A percentile compares a stretch with the other conserved stretches of the same genome.
phyloP scores from a whole-genome alignment of 2,888 invertebrate species.

The Gnatocerus cornutus region DNA sequence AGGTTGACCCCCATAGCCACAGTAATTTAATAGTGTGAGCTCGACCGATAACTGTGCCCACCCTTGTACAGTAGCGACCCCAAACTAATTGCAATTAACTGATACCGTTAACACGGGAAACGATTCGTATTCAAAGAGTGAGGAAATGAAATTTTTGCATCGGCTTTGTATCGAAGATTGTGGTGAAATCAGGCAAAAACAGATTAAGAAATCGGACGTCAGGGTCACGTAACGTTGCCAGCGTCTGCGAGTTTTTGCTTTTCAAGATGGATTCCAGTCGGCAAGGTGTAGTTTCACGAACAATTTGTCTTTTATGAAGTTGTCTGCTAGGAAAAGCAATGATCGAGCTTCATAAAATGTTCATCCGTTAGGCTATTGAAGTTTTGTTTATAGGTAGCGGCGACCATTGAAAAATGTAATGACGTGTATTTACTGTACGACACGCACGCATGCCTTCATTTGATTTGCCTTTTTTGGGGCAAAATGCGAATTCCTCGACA shows the following conservation, averaged over 20 bases:
- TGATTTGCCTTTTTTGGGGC: slow-evolving; percentile 42
- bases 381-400: slow-evolving; percentile 42
- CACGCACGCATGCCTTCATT: slow-evolving; percentile 50
- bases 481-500: slow-evolving; percentile 30
- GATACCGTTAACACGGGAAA: slow-evolving; percentile 46
- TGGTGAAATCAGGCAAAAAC: not conserved
- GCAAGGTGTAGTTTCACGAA: slow-evolving; percentile 15
- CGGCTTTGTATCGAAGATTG: not conserved
- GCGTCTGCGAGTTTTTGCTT: too few species aligned
- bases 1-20: slow-evolving; percentile 63
- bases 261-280: not conserved
- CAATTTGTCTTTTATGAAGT: slow-evolving; percentile 45
- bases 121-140: slow-evolving; percentile 2
- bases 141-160: too few species aligned
- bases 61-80: slow-evolving; percentile 46
- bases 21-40: slow-evolving; percentile 65
- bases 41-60: slow-evolving; percentile 53
- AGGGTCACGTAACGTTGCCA: too few species aligned
- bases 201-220: slow-evolving; percentile 3
- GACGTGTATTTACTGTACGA: slow-evolving; percentile 44
- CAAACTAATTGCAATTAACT: slow-evolving; percentile 62
- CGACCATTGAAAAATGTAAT: slow-evolving; percentile 46
- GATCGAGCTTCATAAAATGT: slow-evolving; percentile 31
- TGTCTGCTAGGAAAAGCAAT: slow-evolving; percentile 33
- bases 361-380: slow-evolving; percentile 42